Evolutionary conservation across 2,113 vertebrate genomes (phyloP).

Genomic region (Gallinago media): DNA sequence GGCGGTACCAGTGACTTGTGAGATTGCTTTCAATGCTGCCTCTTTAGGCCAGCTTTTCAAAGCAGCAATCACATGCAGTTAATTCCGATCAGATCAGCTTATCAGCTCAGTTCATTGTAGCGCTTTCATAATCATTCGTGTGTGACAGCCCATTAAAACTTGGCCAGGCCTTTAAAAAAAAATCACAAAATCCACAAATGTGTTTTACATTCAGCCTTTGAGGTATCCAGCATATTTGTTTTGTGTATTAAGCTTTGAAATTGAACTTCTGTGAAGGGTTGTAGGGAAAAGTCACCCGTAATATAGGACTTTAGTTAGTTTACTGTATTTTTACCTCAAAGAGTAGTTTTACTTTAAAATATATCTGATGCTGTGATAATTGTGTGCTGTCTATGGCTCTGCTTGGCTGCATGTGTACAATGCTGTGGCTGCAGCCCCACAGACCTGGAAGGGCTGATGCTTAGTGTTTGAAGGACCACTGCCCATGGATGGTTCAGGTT

Average conservation of each 20-base stretch:
- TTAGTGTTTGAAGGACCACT: not conserved
- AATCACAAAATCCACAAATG: conserved; percentile 39
- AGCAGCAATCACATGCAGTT: conserved; percentile 79
- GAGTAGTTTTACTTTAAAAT: not conserved
- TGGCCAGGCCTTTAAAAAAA: conserved; percentile 73
- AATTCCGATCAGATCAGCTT: conserved; percentile 77
- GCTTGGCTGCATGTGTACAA: not conserved
- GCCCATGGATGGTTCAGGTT: not conserved
- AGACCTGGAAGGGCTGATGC: not conserved
- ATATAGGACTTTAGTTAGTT: not conserved
- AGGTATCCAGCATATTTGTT: conserved; percentile 45
- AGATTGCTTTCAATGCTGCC: conserved; percentile 64
- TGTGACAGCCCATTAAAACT: conserved; percentile 85
- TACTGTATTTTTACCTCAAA: not conserved
- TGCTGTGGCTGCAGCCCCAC: fast-evolving
- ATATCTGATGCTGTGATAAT: not conserved
- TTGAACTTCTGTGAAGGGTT: not conserved
- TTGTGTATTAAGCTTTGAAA: conserved; percentile 55
- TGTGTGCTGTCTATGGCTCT: not conserved
- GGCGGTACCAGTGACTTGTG: conserved; percentile 75
- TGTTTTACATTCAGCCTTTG: conserved; percentile 27
- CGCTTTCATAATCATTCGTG: conserved; percentile 79
- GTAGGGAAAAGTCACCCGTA: not conserved
- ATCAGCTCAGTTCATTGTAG: conserved; percentile 79
- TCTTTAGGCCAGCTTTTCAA: conserved; percentile 68